phyloP scores from a whole-genome alignment of 2,888 invertebrate species.

The Cheiracanthium punctorium region DNA sequence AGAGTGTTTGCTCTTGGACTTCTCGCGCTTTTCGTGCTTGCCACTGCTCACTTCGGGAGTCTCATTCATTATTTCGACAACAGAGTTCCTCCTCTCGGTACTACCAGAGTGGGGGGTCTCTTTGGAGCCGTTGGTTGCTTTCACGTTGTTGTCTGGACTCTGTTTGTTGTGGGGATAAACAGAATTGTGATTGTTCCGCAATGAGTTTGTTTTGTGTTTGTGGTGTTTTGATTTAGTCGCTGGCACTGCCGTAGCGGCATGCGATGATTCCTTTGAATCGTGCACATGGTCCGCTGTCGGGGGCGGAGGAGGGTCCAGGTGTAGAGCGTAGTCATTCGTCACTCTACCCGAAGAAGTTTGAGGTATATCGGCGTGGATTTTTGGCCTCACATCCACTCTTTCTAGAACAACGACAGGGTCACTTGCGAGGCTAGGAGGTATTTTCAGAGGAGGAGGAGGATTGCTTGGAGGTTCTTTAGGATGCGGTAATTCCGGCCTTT shows the following conservation, averaged over 20 bases:
- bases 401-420: slow-evolving; percentile 19
- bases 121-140: slow-evolving; percentile 41
- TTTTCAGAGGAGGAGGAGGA: background rate
- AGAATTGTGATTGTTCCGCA: background rate
- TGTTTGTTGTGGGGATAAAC: background rate
- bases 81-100: background rate
- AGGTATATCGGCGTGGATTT: background rate
- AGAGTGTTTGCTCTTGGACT: slow-evolving; percentile 55
- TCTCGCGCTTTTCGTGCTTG: slow-evolving; percentile 49
- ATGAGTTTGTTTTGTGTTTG: slow-evolving; percentile 13
- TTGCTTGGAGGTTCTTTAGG: background rate
- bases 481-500: background rate
- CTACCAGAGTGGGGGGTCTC: background rate
- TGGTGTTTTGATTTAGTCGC: background rate
- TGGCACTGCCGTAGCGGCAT: background rate
- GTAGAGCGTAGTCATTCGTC: background rate
- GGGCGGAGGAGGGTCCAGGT: no score
- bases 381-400: slow-evolving; percentile 1
- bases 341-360: background rate
- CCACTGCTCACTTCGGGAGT: no score
- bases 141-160: slow-evolving; percentile 19
- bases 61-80: background rate
- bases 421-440: background rate
- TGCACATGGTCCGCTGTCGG: background rate
- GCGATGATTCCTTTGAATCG: background rate